Evolutionary conservation across 2,888 invertebrate species (phyloP), one percentile per base, ranked within the genome.

Genomic region (Monopis laevigella): DNA sequence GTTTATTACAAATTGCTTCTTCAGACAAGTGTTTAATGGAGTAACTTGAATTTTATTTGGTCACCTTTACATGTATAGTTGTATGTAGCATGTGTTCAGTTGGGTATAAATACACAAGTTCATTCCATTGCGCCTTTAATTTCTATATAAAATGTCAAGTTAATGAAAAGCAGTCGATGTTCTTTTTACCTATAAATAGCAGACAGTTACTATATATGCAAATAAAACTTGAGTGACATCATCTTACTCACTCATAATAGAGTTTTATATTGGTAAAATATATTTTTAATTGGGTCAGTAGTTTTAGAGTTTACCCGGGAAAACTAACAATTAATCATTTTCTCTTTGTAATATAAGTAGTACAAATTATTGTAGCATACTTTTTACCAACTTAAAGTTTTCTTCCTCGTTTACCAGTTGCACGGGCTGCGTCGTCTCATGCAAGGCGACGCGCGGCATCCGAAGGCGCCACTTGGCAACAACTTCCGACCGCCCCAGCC

Each of bases 401-500:
- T 50, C 53, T 54, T 55, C 48, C 81, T 77, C n/a, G n/a, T n/a
- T n/a, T n/a, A n/a, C 40, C 75, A 94, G 94, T 82, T 95, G 68
- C 88, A 89, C 70, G 91, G 85, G 48, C 80, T 96, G 54, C 83
- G 94, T 54, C 86, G 90, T 54, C 83, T 95, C 67, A 93, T 93
- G 91, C 93, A 93, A 70, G 93, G 95, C 48, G 92, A 92, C 64
- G 87, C 87, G 55, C 87, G 88, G 58, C 90, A 91, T 69, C 92
- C 93, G 32, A 93, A 91, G 72, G 93, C 93, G 40, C 93, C 93
- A 14, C 86, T 98, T 65, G 95, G 93, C 55, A 95, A 96, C 83
- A 98, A 98, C 83, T 95, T 91, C 78, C 86, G 98, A 60, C 97
- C 97, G 44, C 90, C 93, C 38, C 95, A 96, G 74, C 92, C 93